Evolutionary conservation across 1,140 invertebrate species (phyloP), one percentile per base, ranked within the genome.

Genomic region (Cepaea nemoralis): DNA sequence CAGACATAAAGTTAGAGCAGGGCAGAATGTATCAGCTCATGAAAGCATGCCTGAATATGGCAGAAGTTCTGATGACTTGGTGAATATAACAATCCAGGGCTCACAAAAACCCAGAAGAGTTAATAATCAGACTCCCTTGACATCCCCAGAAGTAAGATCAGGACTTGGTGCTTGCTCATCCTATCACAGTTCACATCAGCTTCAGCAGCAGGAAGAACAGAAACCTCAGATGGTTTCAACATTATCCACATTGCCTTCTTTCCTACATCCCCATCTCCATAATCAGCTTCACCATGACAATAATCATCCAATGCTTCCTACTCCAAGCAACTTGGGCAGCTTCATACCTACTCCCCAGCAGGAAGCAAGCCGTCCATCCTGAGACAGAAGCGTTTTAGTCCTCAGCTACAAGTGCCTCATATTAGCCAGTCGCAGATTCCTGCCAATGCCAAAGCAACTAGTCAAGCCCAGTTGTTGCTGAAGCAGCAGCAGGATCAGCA

Each of bases 341-440:
- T 80, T 71, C 48, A 80, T 42, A 31, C 78, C 78, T 24, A 3
- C 33, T 2, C 78, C 78, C 78, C 78, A 5, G 33, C 78, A 6
- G 69, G 67, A 55, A 69, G 73, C 22, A 80, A 80, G 33, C 78
- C 78, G 27, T 16, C 48, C 27, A 50, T 39, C 39, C 84, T 86
- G 50, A 88, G 90, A 74, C 86, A 80, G 31, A 85, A 91, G 79
- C 83, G 88, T 8, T 78, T 86, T 16, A 89, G 88, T 83, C 90
- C 90, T 1, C 87, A 89, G 85, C 89, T 91, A 27, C 90, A 91
- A 79, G 90, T 91, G 16, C 90, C 90, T n/a, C 89, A 89, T 81
- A 90, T 91, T 33, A 90, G 89, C 76, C 89, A 90, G 82, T 90
- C 90, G 37, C 89, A 90, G 78, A 89, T 91, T 45, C 89, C 90